Evolutionary conservation across 2,113 vertebrate genomes (phyloP).

Genomic region (Hippocampus guttulatus): DNA sequence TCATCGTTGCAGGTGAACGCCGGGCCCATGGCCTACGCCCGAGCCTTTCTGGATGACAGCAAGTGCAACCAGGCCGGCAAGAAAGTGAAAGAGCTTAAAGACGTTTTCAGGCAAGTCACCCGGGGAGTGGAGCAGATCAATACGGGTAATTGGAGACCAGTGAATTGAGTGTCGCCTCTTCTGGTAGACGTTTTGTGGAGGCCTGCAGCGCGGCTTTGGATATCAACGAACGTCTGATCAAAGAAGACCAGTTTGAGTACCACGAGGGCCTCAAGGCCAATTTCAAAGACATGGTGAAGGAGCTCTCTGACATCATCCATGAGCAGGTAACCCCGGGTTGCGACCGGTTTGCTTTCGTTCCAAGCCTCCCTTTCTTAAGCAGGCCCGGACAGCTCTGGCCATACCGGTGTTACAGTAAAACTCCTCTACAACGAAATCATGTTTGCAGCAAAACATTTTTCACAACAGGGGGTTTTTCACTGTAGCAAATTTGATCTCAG

Average conservation of each 20-base stretch:
- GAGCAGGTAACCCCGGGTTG: conserved; percentile 77
- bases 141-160: not conserved
- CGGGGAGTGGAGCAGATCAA: not conserved
- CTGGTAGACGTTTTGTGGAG: conserved; percentile 84
- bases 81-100: conserved; percentile 92
- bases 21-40: conserved; percentile 94
- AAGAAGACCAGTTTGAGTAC: conserved; percentile 95
- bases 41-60: conserved; percentile 87
- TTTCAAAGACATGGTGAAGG: conserved; percentile 96
- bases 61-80: conserved; percentile 82
- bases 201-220: conserved; percentile 90
- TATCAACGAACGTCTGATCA: conserved; percentile 92
- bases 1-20: conserved; percentile 83
- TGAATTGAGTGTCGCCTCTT: not conserved
- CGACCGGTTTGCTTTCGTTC: not conserved
- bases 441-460: no score
- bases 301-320: conserved; percentile 93
- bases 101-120: conserved; percentile 86
- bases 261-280: conserved; percentile 93
- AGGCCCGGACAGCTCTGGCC: no score
- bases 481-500: no score
- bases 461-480: no score
- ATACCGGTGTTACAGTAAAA: no score
- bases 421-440: no score
- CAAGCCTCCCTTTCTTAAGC: not conserved